These are phyloP conservation scores for Saccostrea cuccullata DNA, from an alignment of 1,140 invertebrate species.

Conservation along the genomic window DNA sequence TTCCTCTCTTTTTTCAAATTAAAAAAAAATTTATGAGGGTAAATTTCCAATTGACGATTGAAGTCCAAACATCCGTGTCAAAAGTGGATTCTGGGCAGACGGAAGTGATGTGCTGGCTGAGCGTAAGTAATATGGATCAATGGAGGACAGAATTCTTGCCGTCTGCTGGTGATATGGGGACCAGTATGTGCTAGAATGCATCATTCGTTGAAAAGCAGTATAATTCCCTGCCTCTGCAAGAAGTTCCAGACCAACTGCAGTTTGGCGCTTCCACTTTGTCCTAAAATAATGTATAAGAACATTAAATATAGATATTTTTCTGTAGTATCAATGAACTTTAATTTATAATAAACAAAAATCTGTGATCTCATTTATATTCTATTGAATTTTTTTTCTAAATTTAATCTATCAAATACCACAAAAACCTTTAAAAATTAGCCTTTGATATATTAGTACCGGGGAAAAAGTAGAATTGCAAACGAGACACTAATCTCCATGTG, in stretches of 20 bases:
- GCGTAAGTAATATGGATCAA: conserved; percentile 59
- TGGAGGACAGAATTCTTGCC: conserved; percentile 62
- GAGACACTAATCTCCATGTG: neutral
- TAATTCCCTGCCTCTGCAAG: conserved; percentile 97
- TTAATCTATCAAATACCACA: too few species aligned
- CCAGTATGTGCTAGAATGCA: conserved; percentile 86
- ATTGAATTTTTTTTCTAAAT: too few species aligned
- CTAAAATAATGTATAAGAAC: conserved; percentile 80
- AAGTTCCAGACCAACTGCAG: conserved; percentile 95
- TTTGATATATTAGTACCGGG: neutral
- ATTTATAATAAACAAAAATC: too few species aligned
- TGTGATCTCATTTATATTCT: too few species aligned
- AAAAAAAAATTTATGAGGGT: neutral
- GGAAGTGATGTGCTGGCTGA: conserved; percentile 3
- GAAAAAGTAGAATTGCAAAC: neutral
- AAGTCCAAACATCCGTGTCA: conserved; percentile 22
- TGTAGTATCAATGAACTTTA: neutral
- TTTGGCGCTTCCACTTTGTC: conserved; percentile 99
- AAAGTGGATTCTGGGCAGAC: conserved; percentile 34
- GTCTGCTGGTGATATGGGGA: conserved; percentile 67
- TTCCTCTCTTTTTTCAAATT: neutral
- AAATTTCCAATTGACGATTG: conserved; percentile 22
- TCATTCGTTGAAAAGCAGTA: conserved; percentile 94
- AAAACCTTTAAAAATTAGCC: neutral
- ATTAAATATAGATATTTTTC: neutral